Base-by-base conservation (phyloP, 2,888 invertebrate species). In the Ametastegia equiseti region DNA sequence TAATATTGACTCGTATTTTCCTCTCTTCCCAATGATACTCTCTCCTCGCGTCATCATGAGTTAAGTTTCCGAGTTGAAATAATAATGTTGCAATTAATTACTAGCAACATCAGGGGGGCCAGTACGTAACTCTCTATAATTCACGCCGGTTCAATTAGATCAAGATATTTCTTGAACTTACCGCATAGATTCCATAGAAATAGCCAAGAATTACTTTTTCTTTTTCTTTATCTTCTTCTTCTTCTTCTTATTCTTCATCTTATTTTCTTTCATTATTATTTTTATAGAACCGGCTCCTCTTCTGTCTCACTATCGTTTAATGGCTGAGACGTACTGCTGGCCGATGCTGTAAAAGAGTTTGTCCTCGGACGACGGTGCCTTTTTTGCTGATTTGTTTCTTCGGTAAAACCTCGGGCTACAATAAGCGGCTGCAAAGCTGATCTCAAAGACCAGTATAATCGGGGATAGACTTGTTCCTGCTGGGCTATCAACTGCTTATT, bases 351-450 rank as follows among this genome's bases (percentile, higher is more conserved):
- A 82, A 94, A 93, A 39, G 94, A 94, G 11, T 94, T 94, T 84
- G 94, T 94, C 90, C 94, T 94, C 82, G 93, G 92, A 84, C 93
- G 92, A 85, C 94, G 92, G 33, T 93, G 92, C 86, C 94, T 93
- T 84, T 92, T 93, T 86, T 93, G 92, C 84, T 93, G 93, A 84
- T 93, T 93, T 84, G 93, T 92, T 42, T 83, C 82, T 39, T 82
- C 69, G 73, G 65, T 60, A 19, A 82, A 86, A 19, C 87, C 87
- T 57, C 88, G 87, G 83, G 94, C 94, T 84, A 94, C 94, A 87
- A 97, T 95, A 77, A 97, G 92, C 0, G 97, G 97, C 86, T 95
- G 95, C 84, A 97, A 91, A n/a, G 97, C 97, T 30, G 94, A 94
- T 88, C 95, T 94, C 82, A 97, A 92, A 84, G 96, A 96, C 88